Conservation (phyloP, 2,797 vertebrate species). For the Sciurus carolinensis region DNA sequence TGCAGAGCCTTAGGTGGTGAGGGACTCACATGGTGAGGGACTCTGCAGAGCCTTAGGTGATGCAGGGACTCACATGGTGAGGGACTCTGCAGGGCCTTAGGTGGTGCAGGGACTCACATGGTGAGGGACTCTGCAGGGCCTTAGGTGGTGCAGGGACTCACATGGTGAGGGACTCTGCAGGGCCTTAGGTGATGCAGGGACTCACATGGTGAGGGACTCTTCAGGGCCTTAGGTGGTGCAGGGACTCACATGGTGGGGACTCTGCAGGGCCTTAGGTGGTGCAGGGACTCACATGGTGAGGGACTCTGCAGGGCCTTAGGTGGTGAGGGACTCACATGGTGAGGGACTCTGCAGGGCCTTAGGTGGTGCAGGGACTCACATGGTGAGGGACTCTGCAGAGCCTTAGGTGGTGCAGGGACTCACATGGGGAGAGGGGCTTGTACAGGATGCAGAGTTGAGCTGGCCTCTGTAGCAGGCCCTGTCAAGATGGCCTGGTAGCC, state of each 20-base stretch:
- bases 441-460: neutral
- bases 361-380: too few relatives aligned
- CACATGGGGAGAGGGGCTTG: neutral
- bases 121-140: too few relatives aligned
- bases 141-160: neutral
- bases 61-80: neutral
- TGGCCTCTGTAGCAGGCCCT: too few relatives aligned
- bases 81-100: too few relatives aligned
- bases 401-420: neutral
- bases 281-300: neutral
- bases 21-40: neutral
- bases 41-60: too few relatives aligned
- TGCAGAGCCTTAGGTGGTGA: neutral
- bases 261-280: too few relatives aligned
- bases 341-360: neutral
- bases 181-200: neutral
- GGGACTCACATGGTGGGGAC: neutral
- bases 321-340: neutral
- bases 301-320: too few relatives aligned
- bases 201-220: neutral
- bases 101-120: neutral
- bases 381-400: too few relatives aligned
- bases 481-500: neutral
- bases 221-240: neutral
- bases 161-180: neutral